These are phyloP conservation scores for Polydrusus pterygomalis DNA, from an alignment of 2,888 invertebrate genomes.

Conservation along the genomic window DNA sequence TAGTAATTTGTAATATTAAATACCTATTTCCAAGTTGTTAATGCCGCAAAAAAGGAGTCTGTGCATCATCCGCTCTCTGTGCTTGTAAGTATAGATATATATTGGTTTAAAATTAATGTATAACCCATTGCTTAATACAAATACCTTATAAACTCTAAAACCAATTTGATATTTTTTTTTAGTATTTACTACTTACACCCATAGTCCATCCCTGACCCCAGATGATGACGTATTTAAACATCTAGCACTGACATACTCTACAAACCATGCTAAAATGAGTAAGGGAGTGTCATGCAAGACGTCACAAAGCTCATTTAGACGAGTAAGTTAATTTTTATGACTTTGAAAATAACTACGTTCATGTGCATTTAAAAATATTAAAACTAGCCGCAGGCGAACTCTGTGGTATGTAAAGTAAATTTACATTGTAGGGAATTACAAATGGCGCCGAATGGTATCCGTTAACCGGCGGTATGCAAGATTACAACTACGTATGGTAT, in stretches of 20 bases:
- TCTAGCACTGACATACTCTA: constrained; percentile 88
- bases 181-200: constrained; percentile 92
- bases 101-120: constrained; percentile 19
- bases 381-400: background rate
- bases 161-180: constrained; percentile 62
- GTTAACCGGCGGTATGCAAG: constrained; percentile 93
- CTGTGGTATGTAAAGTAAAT: background rate
- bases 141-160: too few relatives aligned
- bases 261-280: constrained; percentile 92
- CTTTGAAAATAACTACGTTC: too few relatives aligned
- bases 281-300: constrained; percentile 88
- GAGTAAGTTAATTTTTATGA: constrained; percentile 61
- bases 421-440: constrained; percentile 83
- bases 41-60: constrained; percentile 78
- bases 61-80: constrained; percentile 83
- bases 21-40: constrained; percentile 63
- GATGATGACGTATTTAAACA: constrained; percentile 95
- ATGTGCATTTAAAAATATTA: too few relatives aligned
- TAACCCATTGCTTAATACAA: background rate
- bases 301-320: constrained; percentile 84
- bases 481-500: constrained; percentile 94
- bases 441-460: constrained; percentile 97
- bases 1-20: constrained; percentile 56
- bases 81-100: constrained; percentile 83
- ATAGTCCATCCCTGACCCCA: constrained; percentile 88